Evolutionary conservation across 2,888 invertebrate species (phyloP).

Genomic region (Ganaspis brasiliensis): DNA sequence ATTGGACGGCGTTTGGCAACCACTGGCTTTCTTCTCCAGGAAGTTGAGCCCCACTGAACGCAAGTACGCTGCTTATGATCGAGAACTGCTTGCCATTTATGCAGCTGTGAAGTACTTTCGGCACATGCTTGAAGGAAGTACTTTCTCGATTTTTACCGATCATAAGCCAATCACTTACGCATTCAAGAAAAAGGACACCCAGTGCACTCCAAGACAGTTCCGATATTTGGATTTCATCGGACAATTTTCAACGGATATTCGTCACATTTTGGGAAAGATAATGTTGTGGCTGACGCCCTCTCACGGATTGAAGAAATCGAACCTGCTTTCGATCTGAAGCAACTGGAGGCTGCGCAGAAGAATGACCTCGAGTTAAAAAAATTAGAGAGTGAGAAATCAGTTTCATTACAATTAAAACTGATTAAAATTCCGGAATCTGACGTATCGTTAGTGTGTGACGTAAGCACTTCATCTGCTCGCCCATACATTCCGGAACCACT

Average conservation of each 20-base stretch:
- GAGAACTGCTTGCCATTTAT: slow-evolving; percentile 67
- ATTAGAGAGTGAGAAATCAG: not conserved
- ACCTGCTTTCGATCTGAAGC: not conserved
- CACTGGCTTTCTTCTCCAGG: slow-evolving; percentile 66
- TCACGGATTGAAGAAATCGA: slow-evolving; percentile 32
- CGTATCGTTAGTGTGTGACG: not conserved
- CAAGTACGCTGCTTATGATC: slow-evolving; percentile 66
- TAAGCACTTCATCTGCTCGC: not conserved
- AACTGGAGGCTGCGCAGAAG: slow-evolving; percentile 7
- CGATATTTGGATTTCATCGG: slow-evolving; percentile 53
- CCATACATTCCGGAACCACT: not conserved
- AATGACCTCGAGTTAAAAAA: slow-evolving; percentile 42
- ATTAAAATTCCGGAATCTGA: slow-evolving; percentile 7
- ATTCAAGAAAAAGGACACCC: slow-evolving; percentile 43
- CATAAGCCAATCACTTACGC: slow-evolving; percentile 58
- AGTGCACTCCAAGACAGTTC: slow-evolving; percentile 49
- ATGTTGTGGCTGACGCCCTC: slow-evolving; percentile 49
- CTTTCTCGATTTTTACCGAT: slow-evolving; percentile 52
- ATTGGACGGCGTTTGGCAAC: slow-evolving; percentile 54
- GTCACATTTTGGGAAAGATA: slow-evolving; percentile 46
- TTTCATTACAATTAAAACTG: slow-evolving; percentile 30
- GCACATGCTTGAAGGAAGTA: slow-evolving; percentile 59
- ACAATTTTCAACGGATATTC: slow-evolving; percentile 53
- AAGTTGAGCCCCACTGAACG: slow-evolving; percentile 63
- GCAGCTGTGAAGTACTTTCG: slow-evolving; percentile 59